A percentile compares a stretch with the other conserved stretches of the same genome.
These are phyloP conservation scores for Lates calcarifer DNA, from an alignment of 2,113 vertebrate genomes.

Conservation along the genomic window DNA sequence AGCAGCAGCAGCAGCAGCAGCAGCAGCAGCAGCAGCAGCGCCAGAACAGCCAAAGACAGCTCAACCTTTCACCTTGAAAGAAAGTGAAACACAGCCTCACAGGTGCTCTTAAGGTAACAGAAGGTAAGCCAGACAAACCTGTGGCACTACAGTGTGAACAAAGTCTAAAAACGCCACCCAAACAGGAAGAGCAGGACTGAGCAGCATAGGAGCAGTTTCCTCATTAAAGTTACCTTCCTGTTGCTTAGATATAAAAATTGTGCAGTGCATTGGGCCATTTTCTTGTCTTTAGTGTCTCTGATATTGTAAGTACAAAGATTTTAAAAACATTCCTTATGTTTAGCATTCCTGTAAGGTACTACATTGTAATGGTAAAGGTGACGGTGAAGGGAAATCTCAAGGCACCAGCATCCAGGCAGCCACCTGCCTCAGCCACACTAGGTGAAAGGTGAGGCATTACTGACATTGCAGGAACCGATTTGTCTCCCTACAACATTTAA, in stretches of 20 bases:
- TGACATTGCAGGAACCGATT: slow-evolving; percentile 30
- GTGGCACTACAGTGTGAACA: not conserved
- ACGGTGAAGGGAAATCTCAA: not conserved
- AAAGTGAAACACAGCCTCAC: not conserved
- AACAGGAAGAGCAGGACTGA: slow-evolving; percentile 45
- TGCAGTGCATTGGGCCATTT: not conserved
- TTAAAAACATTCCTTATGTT: not conserved
- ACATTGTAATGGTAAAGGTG: not conserved
- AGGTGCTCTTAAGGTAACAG: not conserved
- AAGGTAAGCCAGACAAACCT: slow-evolving; percentile 39
- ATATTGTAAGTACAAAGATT: not conserved
- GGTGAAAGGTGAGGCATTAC: slow-evolving; percentile 64
- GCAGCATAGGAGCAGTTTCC: not conserved
- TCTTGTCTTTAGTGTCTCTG: not conserved
- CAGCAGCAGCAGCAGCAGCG: not conserved
- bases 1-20: not conserved
- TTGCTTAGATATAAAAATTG: not conserved
- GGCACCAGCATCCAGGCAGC: slow-evolving; percentile 2
- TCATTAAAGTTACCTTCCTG: not conserved
- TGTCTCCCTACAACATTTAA: not conserved
- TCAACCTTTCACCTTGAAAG: not conserved
- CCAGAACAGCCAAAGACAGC: not conserved
- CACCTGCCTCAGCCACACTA: slow-evolving; percentile 17
- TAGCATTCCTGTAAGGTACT: not conserved
- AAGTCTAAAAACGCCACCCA: slow-evolving; percentile 14